Conservation (phyloP, 2,113 vertebrate genomes). For the Pseudorasbora parva region DNA sequence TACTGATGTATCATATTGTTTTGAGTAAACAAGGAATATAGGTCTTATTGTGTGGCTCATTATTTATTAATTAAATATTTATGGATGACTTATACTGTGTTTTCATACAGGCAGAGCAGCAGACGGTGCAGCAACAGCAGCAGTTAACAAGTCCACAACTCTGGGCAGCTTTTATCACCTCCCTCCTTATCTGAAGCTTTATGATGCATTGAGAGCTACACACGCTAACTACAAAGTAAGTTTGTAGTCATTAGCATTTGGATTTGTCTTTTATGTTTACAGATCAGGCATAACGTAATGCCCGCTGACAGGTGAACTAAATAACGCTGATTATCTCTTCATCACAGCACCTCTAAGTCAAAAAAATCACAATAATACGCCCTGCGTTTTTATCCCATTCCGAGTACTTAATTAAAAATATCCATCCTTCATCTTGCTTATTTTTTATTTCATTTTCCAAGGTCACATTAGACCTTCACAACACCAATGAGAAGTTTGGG, state of each 20-base stretch:
- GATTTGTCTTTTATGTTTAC: background rate
- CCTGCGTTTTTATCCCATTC: background rate
- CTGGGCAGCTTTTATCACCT: slow-evolving; percentile 95
- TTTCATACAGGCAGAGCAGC: slow-evolving; percentile 80
- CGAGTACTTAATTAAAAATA: background rate
- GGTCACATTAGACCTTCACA: slow-evolving; percentile 97
- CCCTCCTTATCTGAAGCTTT: slow-evolving; percentile 93
- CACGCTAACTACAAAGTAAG: slow-evolving; percentile 95
- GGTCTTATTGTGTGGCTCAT: background rate
- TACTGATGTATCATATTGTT: background rate
- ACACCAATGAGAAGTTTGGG: slow-evolving; percentile 92
- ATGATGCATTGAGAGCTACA: slow-evolving; percentile 95
- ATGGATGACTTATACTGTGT: slow-evolving; percentile 33
- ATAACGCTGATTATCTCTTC: too few species aligned
- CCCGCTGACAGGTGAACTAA: too few species aligned
- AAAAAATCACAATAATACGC: too few species aligned
- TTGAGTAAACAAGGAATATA: background rate
- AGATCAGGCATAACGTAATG: too few species aligned
- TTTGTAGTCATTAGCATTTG: background rate
- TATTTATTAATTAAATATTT: background rate
- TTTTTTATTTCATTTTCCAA: slow-evolving; percentile 56
- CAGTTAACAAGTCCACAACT: slow-evolving; percentile 87
- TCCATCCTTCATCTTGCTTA: background rate
- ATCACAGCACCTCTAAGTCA: too few species aligned
- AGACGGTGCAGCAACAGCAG: slow-evolving; percentile 80